Evolutionary conservation across 2,888 invertebrate genomes (phyloP), one percentile per base, ranked within the genome.

Genomic region (Girardia tigrina): DNA sequence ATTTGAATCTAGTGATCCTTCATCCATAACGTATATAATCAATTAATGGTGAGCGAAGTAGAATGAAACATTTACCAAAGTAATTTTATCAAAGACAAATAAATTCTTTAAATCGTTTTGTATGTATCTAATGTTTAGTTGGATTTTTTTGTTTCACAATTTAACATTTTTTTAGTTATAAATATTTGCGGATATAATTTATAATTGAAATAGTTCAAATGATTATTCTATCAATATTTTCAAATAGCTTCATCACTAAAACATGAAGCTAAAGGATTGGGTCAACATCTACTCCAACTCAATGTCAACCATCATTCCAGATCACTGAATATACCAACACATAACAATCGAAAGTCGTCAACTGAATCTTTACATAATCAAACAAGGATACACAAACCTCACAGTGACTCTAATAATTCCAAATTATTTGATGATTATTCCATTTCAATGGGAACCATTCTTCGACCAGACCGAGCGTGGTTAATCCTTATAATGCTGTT

Each of bases 401-500:
- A 12, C 6, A 56, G 23, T 56, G 56, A 56, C 23, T 56, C n/a
- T 4, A 56, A 56, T 56, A 56, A 20, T 56, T 56, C n/a, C 4
- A 4, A 4, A n/a, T 20, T 4, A n/a, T 56, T 23, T 56, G 56
- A 56, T 12, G 56, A 56, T 4, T 56, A 20, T 56, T 20, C 56
- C 4, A 6, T 56, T 4, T 56, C 56, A 4, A 23, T 56, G 56
- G 56, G 56, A 56, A 56, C n/a, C 23, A 56, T 56, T 56, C 56
- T 56, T 12, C 56, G 56, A 12, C 56, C 56, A n/a, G 56, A 56
- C n/a, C n/a, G 56, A 56, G 56, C 56, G 4, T 56, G 56, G 56
- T 56, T 56, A n/a, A 56, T 56, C n/a, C 56, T 56, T 20, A 56
- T 56, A 56, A 56, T 56, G 56, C n/a, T 56, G 56, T 56, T 56